phyloP scores from a whole-genome alignment of 2,888 invertebrate genomes.

The Archips xylosteana region DNA sequence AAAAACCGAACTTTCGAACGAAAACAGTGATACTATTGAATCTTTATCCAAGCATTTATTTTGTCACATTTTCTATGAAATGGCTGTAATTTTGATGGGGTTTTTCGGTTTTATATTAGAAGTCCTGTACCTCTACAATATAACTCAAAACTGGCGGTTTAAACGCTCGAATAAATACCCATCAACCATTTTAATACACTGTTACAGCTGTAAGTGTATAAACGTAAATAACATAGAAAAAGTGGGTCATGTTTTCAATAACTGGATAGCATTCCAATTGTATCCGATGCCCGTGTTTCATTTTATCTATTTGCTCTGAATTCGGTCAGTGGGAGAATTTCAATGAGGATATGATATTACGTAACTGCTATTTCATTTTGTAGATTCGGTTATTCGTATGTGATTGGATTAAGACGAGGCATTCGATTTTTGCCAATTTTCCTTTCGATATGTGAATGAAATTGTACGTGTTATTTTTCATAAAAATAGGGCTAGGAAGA shows the following conservation, averaged over 20 bases:
- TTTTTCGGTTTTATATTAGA: too few relatives aligned
- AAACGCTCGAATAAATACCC: not conserved
- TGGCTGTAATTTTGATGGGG: too few relatives aligned
- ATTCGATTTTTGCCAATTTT: too few relatives aligned
- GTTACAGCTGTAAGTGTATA: not conserved
- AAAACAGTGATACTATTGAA: not conserved
- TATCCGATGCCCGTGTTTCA: constrained; percentile 37
- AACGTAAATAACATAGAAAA: constrained; percentile 42
- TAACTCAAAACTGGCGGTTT: too few relatives aligned
- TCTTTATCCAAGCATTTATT: too few relatives aligned
- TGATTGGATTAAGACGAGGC: constrained; percentile 15
- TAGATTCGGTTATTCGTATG: constrained; percentile 15
- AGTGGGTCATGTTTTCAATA: constrained; percentile 52
- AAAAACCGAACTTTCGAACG: not conserved
- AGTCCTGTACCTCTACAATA: too few relatives aligned
- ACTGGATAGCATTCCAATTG: constrained; percentile 46
- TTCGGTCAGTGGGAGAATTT: constrained; percentile 34
- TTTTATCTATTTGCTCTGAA: constrained; percentile 38
- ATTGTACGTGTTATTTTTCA: too few relatives aligned
- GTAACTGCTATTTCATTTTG: constrained; percentile 12
- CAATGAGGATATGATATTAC: constrained; percentile 29
- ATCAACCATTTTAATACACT: constrained; percentile 8
- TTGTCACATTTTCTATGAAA: too few relatives aligned
- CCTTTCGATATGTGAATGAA: too few relatives aligned
- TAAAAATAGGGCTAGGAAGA: too few relatives aligned